These are phyloP conservation scores for Sebastes fasciatus DNA, from an alignment of 2,113 vertebrate genomes.

Conservation along the genomic window DNA sequence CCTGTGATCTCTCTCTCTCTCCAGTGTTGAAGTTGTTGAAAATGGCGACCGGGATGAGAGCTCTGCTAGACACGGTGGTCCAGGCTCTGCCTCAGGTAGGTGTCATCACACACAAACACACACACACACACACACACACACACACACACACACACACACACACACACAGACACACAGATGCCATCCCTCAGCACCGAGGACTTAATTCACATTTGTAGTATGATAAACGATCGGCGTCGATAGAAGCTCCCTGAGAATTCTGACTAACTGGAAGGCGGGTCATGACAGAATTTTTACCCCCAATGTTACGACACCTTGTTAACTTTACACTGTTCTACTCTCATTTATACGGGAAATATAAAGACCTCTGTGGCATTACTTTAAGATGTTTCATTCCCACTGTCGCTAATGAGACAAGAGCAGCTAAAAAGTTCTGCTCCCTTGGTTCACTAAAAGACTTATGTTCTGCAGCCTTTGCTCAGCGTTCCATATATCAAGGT, in stretches of 20 bases:
- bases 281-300: slow-evolving; percentile 5
- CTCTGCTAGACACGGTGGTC: slow-evolving; percentile 95
- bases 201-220: slow-evolving; percentile 65
- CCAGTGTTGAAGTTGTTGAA: slow-evolving; percentile 95
- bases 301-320: background rate
- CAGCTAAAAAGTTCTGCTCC: slow-evolving; percentile 15
- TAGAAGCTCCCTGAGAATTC: slow-evolving; percentile 32
- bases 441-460: background rate
- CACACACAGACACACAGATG: slow-evolving; percentile 9
- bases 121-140: slow-evolving; percentile 17
- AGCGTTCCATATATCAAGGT: background rate
- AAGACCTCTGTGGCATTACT: slow-evolving; percentile 1
- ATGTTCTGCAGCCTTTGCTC: slow-evolving; percentile 8
- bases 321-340: background rate
- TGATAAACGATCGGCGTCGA: slow-evolving; percentile 54
- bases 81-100: slow-evolving; percentile 95
- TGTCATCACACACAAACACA: slow-evolving; percentile 2
- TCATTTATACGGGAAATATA: background rate
- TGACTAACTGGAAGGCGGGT: slow-evolving; percentile 29
- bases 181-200: slow-evolving; percentile 24
- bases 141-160: slow-evolving; percentile 26
- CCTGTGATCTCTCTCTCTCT: slow-evolving; percentile 20
- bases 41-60: slow-evolving; percentile 98
- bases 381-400: slow-evolving; percentile 4
- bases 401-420: slow-evolving; percentile 24